Conservation (phyloP, 2,113 vertebrate genomes). For the Ploceus nigricollis region DNA sequence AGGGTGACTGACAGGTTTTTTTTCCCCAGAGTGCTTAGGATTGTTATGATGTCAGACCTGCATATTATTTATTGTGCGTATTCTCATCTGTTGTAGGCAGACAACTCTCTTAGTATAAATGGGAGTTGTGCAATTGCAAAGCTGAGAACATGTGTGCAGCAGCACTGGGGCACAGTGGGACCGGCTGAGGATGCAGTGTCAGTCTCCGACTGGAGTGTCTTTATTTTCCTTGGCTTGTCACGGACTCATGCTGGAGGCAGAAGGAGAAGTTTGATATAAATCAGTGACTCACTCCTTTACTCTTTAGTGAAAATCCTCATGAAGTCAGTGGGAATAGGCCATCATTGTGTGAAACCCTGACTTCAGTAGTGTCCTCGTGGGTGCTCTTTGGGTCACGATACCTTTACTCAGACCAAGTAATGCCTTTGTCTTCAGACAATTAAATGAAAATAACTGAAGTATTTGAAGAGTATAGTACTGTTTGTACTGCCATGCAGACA, state of each 20-base stretch:
- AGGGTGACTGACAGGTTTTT: conserved; percentile 20
- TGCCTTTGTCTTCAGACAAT: conserved; percentile 9
- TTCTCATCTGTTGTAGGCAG: conserved; percentile 16
- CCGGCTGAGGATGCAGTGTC: conserved; percentile 54
- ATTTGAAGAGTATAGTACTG: conserved; percentile 7
- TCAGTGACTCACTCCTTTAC: conserved; percentile 45
- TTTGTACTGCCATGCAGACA: conserved; percentile 39
- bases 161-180: conserved; percentile 27
- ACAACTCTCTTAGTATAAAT: background rate
- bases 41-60: conserved; percentile 1
- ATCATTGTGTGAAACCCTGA: conserved; percentile 29
- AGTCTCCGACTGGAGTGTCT: conserved; percentile 68
- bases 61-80: background rate
- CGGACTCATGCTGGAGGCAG: conserved; percentile 53
- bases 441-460: background rate
- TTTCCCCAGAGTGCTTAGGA: conserved; percentile 17
- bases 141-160: conserved; percentile 50
- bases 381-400: conserved; percentile 33
- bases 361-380: background rate
- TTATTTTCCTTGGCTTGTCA: conserved; percentile 73
- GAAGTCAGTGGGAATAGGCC: conserved; percentile 46
- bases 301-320: conserved; percentile 21
- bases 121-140: conserved; percentile 1
- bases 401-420: conserved; percentile 4
- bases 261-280: conserved; percentile 66